phyloP scores from a whole-genome alignment of 2,797 vertebrate species.

The Molossus alvarezi region DNA sequence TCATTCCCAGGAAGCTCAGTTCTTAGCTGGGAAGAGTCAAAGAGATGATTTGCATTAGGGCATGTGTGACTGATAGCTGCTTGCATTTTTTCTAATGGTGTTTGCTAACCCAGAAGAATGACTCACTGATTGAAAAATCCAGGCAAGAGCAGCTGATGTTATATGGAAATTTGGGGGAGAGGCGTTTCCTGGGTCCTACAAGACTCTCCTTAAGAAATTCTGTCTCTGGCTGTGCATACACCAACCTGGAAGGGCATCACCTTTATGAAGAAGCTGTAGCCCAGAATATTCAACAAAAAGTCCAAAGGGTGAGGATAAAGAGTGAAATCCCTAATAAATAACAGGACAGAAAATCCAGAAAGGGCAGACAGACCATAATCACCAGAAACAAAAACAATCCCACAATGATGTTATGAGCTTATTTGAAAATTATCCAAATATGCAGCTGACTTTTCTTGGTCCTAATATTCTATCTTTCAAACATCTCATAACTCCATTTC shows the following conservation, averaged over 20 bases:
- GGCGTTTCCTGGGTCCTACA: not conserved
- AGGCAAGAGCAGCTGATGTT: not conserved
- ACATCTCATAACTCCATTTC: constrained; percentile 22
- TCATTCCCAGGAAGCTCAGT: not conserved
- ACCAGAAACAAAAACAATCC: constrained; percentile 51
- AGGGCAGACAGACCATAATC: not conserved
- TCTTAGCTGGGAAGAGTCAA: not conserved
- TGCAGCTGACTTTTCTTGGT: not conserved
- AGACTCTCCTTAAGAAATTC: not conserved
- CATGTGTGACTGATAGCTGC: not conserved
- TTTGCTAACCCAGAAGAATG: constrained; percentile 39
- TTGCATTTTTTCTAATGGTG: not conserved
- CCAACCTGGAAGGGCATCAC: not conserved
- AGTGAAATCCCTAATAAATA: constrained; percentile 31
- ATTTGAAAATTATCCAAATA: constrained; percentile 49
- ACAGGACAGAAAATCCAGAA: not conserved
- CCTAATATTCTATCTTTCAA: constrained; percentile 6
- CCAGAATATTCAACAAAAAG: not conserved
- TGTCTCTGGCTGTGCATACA: not conserved
- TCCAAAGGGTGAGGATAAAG: not conserved
- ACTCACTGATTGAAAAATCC: constrained; percentile 38
- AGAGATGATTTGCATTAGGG: not conserved
- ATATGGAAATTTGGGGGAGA: not conserved
- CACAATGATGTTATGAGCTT: not conserved
- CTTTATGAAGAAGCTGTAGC: constrained; percentile 23